Percentiles rank a stretch among this genome's conserved stretches.
phyloP scores from a whole-genome alignment of 2,113 vertebrate species.

The Herpetotheres cachinnans region DNA sequence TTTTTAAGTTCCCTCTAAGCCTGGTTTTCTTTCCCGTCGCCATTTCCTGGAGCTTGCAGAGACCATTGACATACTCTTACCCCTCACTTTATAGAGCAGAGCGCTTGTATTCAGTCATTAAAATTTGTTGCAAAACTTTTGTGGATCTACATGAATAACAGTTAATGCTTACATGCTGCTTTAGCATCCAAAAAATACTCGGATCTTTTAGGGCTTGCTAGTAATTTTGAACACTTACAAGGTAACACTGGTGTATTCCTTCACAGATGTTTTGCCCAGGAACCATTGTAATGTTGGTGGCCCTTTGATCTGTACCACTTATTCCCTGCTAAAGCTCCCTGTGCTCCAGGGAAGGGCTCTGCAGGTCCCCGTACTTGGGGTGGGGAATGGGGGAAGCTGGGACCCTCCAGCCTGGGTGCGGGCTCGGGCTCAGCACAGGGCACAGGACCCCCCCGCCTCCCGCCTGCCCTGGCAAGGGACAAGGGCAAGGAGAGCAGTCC shows the following conservation, averaged over 20 bases:
- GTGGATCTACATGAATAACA: not conserved
- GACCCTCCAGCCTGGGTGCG: not conserved
- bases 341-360: not conserved
- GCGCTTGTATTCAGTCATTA: rapidly evolving
- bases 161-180: not conserved
- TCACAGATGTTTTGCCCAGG: not conserved
- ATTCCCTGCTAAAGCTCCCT: not conserved
- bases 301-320: not conserved
- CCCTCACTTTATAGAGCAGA: no score
- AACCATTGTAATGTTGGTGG: no score
- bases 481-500: not conserved
- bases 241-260: not conserved
- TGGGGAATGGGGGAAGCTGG: not conserved
- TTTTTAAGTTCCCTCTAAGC: not conserved
- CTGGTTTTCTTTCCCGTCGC: not conserved
- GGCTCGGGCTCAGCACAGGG: not conserved
- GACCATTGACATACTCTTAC: not conserved
- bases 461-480: not conserved
- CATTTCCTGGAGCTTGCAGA: not conserved
- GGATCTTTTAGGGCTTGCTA: not conserved
- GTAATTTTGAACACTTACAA: not conserved
- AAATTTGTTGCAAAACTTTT: not conserved
- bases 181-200: not conserved
- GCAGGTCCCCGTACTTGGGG: rapidly evolving
- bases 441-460: not conserved